Evolutionary conservation across 2,797 vertebrate genomes (phyloP).

Genomic region (Melanotaenia nigrans): DNA sequence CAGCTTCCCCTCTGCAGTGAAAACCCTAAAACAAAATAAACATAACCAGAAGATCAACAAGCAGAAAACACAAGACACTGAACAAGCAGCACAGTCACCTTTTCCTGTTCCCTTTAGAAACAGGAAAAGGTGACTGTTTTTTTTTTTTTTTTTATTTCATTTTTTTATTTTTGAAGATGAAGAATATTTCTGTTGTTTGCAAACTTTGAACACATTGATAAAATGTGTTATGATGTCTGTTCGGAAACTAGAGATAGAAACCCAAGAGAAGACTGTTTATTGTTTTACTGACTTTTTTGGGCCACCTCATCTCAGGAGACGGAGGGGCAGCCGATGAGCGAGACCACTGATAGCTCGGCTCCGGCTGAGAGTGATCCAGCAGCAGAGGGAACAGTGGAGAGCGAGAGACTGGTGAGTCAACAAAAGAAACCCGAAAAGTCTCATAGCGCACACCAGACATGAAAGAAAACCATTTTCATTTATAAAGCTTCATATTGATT

Average conservation of each 20-base stretch:
- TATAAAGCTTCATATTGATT: constrained; percentile 27
- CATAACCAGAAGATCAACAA: constrained; percentile 14
- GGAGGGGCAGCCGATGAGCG: constrained; percentile 6
- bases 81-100: constrained; percentile 27
- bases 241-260: constrained; percentile 10
- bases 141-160: background rate
- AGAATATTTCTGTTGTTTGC: background rate
- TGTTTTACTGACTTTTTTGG: constrained; percentile 29
- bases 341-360: constrained; percentile 29
- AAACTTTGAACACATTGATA: background rate
- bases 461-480: background rate
- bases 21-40: constrained; percentile 21
- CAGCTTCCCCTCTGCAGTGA: constrained; percentile 14
- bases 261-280: constrained; percentile 1
- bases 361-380: constrained; percentile 18
- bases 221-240: background rate
- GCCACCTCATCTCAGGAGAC: constrained; percentile 46
- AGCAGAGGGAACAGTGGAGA: constrained; percentile 2
- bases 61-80: constrained; percentile 23
- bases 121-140: constrained; percentile 48
- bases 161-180: background rate
- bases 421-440: constrained; percentile 8
- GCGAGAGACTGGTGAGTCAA: background rate
- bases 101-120: constrained; percentile 24
- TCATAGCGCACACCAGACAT: background rate